Evolutionary conservation across 37 sponge, comb jelly and placozoan species (phyloP).

Genomic region (Ianthella basta): DNA sequence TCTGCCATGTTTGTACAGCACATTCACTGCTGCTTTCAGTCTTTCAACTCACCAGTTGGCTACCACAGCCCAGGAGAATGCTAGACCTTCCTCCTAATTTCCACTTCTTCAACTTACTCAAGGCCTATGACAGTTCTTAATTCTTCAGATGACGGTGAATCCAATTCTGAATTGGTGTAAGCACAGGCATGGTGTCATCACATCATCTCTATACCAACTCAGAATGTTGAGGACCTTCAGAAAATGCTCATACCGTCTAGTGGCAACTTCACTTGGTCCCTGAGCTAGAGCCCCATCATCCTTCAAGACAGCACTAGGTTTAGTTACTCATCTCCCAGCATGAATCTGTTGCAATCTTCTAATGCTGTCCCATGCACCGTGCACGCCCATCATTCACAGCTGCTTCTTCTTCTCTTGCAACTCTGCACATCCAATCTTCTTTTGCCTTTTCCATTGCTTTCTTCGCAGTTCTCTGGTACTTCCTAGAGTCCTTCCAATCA

Average conservation of each 20-base stretch:
- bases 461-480: constrained; percentile 33
- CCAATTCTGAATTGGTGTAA: constrained; percentile 15
- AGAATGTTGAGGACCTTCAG: constrained; percentile 6
- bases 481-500: constrained; percentile 3
- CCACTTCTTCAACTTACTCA: constrained; percentile 29
- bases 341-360: constrained; percentile 32
- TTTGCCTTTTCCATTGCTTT: constrained; percentile 32
- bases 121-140: constrained; percentile 4
- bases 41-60: too few relatives aligned
- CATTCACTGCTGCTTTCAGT: too few relatives aligned
- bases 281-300: constrained; percentile 1
- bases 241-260: constrained; percentile 28
- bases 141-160: constrained; percentile 32
- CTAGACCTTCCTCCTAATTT: constrained; percentile 36
- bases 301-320: neutral
- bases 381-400: constrained; percentile 30
- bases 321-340: constrained; percentile 3
- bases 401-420: constrained; percentile 25
- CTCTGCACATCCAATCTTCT: constrained; percentile 20
- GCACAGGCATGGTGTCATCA: constrained; percentile 10
- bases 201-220: constrained; percentile 5
- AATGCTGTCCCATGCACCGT: constrained; percentile 43
- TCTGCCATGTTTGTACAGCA: too few relatives aligned
- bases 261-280: constrained; percentile 23
- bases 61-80: too few relatives aligned